phyloP scores from a whole-genome alignment of 2,888 invertebrate genomes.

The Hirtodrosophila trivittata region DNA sequence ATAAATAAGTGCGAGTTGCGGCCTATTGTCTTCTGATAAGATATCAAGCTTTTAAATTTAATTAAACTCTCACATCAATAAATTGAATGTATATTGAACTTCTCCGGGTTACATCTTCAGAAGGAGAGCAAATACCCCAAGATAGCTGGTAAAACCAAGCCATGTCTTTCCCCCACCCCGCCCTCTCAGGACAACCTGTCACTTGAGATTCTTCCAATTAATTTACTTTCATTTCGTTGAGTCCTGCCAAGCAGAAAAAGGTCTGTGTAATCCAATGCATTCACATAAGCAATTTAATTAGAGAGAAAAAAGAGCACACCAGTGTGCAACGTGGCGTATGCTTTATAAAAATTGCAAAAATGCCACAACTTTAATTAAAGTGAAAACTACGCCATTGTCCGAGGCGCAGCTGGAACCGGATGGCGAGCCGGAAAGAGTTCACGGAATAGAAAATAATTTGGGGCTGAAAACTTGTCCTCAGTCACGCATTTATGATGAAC shows the following conservation, averaged over 20 bases:
- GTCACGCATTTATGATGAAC: slow-evolving; percentile 47
- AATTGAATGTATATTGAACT: too few species aligned
- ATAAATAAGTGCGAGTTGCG: not conserved
- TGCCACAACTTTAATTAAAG: slow-evolving; percentile 22
- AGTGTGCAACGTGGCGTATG: slow-evolving; percentile 26
- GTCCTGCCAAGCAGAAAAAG: slow-evolving; percentile 3
- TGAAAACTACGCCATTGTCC: not conserved
- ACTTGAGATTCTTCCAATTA: slow-evolving; percentile 28
- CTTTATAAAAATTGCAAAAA: slow-evolving; percentile 5
- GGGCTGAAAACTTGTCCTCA: slow-evolving; percentile 13
- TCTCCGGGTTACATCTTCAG: too few species aligned
- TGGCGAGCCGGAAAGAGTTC: not conserved
- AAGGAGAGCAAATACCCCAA: too few species aligned
- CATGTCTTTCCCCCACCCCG: too few species aligned
- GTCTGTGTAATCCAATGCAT: slow-evolving; percentile 33
- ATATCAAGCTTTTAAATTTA: too few species aligned
- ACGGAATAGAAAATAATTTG: slow-evolving; percentile 18
- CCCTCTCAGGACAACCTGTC: too few species aligned
- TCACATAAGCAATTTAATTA: slow-evolving; percentile 18
- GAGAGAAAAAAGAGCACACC: not conserved
- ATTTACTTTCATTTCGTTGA: slow-evolving; percentile 19
- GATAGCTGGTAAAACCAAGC: too few species aligned
- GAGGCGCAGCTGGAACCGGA: not conserved
- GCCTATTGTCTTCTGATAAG: too few species aligned
- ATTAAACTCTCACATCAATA: too few species aligned